Evolutionary conservation across 2,888 invertebrate genomes (phyloP).

Genomic region (Sinelater perroti): DNA sequence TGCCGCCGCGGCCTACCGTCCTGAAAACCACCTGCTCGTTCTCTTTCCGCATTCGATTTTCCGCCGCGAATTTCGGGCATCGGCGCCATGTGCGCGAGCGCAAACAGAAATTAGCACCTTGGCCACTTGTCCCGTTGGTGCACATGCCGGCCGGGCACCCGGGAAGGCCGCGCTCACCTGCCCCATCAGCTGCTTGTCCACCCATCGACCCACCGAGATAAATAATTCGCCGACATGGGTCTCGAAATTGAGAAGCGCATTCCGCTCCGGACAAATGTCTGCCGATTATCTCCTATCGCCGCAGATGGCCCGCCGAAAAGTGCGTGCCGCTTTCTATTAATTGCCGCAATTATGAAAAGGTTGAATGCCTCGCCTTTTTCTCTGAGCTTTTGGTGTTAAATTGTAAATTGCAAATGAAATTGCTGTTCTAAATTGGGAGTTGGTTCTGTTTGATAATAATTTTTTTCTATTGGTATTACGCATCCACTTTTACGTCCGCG

Average conservation of each 20-base stretch:
- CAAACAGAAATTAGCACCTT: constrained; percentile 42
- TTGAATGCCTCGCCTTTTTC: too few species aligned
- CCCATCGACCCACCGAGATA: constrained; percentile 17
- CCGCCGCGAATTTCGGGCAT: constrained; percentile 5
- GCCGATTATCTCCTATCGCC: too few species aligned
- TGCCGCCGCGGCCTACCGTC: constrained; percentile 42
- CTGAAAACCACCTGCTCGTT: constrained; percentile 32
- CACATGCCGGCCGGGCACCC: constrained; percentile 28
- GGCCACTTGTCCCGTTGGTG: constrained; percentile 20
- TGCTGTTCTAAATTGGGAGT: too few species aligned
- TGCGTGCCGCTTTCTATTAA: too few species aligned
- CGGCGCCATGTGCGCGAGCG: constrained; percentile 25
- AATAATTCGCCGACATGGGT: constrained; percentile 13
- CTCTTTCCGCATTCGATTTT: constrained; percentile 21
- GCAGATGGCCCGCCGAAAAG: too few species aligned
- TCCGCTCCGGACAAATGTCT: too few species aligned
- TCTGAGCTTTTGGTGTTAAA: too few species aligned
- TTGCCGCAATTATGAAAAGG: too few species aligned
- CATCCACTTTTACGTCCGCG: too few species aligned
- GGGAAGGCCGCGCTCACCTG: constrained; percentile 18
- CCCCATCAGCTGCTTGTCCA: constrained; percentile 30
- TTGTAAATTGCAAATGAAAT: too few species aligned
- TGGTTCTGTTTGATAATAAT: too few species aligned
- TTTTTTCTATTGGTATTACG: too few species aligned
- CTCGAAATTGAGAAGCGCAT: constrained; percentile 11